Conservation (phyloP, 2,797 vertebrate species). For the Pempheris klunzingeri region DNA sequence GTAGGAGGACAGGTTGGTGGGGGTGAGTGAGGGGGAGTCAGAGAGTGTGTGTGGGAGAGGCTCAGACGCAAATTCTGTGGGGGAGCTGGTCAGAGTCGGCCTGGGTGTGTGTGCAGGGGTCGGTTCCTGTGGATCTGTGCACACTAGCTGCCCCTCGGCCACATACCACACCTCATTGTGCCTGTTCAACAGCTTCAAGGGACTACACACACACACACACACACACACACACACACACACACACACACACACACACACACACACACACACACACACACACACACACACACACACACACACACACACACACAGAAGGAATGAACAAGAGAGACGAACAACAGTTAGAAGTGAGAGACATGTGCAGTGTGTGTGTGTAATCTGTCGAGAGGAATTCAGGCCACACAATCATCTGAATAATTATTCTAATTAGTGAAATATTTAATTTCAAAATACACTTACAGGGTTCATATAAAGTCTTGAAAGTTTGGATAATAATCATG, state of each 20-base stretch:
- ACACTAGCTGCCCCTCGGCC: slow-evolving; percentile 78
- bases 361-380: neutral
- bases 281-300: slow-evolving; percentile 5
- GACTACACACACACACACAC: slow-evolving; percentile 64
- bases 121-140: slow-evolving; percentile 72
- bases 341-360: neutral
- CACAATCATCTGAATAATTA: neutral
- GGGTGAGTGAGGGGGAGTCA: slow-evolving; percentile 30
- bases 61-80: slow-evolving; percentile 26
- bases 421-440: neutral
- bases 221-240: slow-evolving; percentile 31
- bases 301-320: neutral
- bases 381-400: neutral
- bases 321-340: neutral
- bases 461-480: no score
- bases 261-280: slow-evolving; percentile 21
- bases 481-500: no score
- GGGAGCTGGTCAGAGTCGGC: slow-evolving; percentile 14
- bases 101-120: slow-evolving; percentile 67
- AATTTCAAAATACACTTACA: neutral
- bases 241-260: neutral
- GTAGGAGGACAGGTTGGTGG: slow-evolving; percentile 44
- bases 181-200: slow-evolving; percentile 85
- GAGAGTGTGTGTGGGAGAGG: slow-evolving; percentile 46
- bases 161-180: slow-evolving; percentile 89